phyloP scores from a whole-genome alignment of 2,888 invertebrate genomes.

The Agonopterix arenella region DNA sequence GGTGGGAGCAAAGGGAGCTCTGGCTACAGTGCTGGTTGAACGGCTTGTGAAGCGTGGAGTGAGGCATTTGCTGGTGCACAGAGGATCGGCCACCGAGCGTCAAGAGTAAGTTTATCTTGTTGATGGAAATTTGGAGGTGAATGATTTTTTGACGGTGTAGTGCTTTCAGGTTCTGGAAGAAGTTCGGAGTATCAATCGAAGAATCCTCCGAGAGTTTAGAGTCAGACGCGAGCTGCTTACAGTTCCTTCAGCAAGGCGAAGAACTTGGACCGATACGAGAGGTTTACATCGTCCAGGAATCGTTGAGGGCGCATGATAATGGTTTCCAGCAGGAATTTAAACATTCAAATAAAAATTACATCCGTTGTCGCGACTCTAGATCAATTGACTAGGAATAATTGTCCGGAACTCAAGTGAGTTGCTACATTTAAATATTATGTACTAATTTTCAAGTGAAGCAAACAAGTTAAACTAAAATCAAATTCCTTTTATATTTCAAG shows the following conservation, averaged over 20 bases:
- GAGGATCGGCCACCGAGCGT: too few relatives aligned
- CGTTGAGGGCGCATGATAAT: constrained; percentile 13
- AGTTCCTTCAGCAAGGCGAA: constrained; percentile 24
- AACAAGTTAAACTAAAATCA: not conserved
- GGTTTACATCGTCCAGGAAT: constrained; percentile 31
- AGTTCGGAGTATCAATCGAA: constrained; percentile 4
- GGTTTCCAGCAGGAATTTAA: constrained; percentile 16
- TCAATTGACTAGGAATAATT: constrained; percentile 27
- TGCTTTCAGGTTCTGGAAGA: not conserved
- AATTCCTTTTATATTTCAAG: constrained; percentile 16
- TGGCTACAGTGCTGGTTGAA: too few relatives aligned
- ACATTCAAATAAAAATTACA: constrained; percentile 29
- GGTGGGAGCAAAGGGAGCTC: too few relatives aligned
- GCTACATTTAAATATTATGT: not conserved
- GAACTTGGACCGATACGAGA: constrained; percentile 31
- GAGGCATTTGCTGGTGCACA: too few relatives aligned
- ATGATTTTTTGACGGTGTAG: too few relatives aligned
- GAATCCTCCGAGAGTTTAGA: constrained; percentile 22
- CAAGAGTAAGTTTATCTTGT: too few relatives aligned
- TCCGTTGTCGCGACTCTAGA: constrained; percentile 31
- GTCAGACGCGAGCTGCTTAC: constrained; percentile 24
- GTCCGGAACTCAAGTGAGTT: constrained; percentile 33
- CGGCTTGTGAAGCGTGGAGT: too few relatives aligned
- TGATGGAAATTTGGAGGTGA: too few relatives aligned
- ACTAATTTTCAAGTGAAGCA: not conserved